These are phyloP conservation scores for Atethmia centrago DNA, from an alignment of 2,888 invertebrate genomes.

Conservation along the genomic window DNA sequence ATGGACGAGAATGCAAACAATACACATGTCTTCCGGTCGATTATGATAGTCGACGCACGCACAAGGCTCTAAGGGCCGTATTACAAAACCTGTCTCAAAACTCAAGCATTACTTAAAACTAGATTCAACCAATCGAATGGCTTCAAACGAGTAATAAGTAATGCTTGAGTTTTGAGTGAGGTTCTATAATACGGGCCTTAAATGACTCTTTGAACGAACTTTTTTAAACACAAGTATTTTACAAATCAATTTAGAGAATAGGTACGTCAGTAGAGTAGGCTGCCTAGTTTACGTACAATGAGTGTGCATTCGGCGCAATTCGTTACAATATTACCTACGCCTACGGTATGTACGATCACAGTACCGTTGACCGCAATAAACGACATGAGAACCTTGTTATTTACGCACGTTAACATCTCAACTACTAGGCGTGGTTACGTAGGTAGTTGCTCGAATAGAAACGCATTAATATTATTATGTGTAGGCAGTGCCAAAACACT, in stretches of 20 bases:
- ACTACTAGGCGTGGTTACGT: constrained; percentile 20
- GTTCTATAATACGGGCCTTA: too few relatives aligned
- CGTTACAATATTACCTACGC: constrained; percentile 11
- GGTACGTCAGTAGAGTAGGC: neutral
- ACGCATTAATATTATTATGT: constrained; percentile 5
- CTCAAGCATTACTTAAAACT: too few relatives aligned
- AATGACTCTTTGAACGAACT: neutral
- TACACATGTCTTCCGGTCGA: neutral
- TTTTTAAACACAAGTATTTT: neutral
- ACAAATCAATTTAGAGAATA: neutral
- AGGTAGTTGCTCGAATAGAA: constrained; percentile 18
- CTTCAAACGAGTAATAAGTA: too few relatives aligned
- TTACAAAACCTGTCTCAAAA: too few relatives aligned
- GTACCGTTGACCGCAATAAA: constrained; percentile 41
- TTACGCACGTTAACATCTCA: constrained; percentile 12
- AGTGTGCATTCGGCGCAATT: constrained; percentile 26
- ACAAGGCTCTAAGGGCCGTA: neutral
- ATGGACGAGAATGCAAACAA: neutral
- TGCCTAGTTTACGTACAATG: neutral
- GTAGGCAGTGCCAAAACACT: constrained; percentile 20
- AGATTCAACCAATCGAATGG: too few relatives aligned
- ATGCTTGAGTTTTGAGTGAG: too few relatives aligned
- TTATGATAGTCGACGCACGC: neutral
- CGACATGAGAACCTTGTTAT: constrained; percentile 33
- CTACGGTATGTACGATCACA: constrained; percentile 12